These are phyloP conservation scores for Holocentrus rufus DNA, from an alignment of 2,797 vertebrate species.

Conservation along the genomic window DNA sequence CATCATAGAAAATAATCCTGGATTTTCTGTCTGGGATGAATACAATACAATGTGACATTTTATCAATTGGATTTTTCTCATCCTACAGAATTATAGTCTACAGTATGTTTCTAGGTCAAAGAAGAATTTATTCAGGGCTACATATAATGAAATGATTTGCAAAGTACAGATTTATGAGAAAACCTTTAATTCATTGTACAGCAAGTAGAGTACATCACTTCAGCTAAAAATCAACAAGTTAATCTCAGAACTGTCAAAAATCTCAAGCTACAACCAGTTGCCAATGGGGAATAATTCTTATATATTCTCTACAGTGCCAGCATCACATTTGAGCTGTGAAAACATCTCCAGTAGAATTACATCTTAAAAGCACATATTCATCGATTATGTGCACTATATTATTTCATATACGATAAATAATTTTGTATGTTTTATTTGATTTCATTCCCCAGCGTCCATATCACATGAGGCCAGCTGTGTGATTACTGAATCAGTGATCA, in stretches of 20 bases:
- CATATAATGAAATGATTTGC: slow-evolving; percentile 51
- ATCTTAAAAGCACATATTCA: too few species aligned
- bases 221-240: slow-evolving; percentile 41
- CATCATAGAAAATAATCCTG: slow-evolving; percentile 56
- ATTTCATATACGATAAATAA: too few species aligned
- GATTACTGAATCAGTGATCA: too few species aligned
- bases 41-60: slow-evolving; percentile 41
- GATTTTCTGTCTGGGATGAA: slow-evolving; percentile 63
- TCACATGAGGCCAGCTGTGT: not conserved
- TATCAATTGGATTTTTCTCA: slow-evolving; percentile 40
- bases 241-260: slow-evolving; percentile 57
- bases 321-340: slow-evolving; percentile 10
- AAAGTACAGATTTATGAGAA: slow-evolving; percentile 68
- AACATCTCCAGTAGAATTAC: not conserved
- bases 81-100: slow-evolving; percentile 8
- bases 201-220: slow-evolving; percentile 40
- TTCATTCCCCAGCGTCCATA: slow-evolving; percentile 2
- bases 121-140: slow-evolving; percentile 33
- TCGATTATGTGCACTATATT: not conserved
- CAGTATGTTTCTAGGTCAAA: slow-evolving; percentile 54
- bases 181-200: slow-evolving; percentile 71
- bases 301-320: not conserved
- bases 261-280: slow-evolving; percentile 21
- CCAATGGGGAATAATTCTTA: slow-evolving; percentile 9
- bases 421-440: not conserved